phyloP scores from a whole-genome alignment of 2,113 vertebrate genomes.

The Lota lota region DNA sequence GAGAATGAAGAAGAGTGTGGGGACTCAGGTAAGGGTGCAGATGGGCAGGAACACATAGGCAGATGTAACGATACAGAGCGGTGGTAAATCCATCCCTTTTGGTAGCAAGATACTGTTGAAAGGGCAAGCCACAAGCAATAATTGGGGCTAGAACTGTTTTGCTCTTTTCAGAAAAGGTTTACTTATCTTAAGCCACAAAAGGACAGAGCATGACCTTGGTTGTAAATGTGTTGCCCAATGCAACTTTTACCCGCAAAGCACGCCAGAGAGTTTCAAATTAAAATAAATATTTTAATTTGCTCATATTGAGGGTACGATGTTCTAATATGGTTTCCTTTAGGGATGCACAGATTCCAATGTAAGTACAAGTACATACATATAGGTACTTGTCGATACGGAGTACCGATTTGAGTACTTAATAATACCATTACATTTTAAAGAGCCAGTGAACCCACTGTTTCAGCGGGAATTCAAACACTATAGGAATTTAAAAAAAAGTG shows the following conservation, averaged over 20 bases:
- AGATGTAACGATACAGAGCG: not conserved
- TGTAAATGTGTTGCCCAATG: not conserved
- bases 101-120: not conserved
- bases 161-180: not conserved
- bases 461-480: too few species aligned
- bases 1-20: conserved; percentile 1
- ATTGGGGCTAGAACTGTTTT: not conserved
- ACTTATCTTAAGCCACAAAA: not conserved
- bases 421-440: too few species aligned
- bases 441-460: too few species aligned
- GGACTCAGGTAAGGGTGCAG: not conserved
- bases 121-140: not conserved
- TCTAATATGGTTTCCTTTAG: too few species aligned
- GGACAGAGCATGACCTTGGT: not conserved
- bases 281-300: too few species aligned
- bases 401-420: too few species aligned
- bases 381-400: too few species aligned
- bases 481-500: too few species aligned
- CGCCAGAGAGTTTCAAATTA: too few species aligned
- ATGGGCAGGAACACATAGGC: not conserved
- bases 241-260: not conserved
- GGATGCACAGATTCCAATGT: too few species aligned
- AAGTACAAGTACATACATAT: too few species aligned
- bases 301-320: too few species aligned
- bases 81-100: not conserved